Conservation (phyloP, 2,888 invertebrate species). For the Epinotia brunnichana region DNA sequence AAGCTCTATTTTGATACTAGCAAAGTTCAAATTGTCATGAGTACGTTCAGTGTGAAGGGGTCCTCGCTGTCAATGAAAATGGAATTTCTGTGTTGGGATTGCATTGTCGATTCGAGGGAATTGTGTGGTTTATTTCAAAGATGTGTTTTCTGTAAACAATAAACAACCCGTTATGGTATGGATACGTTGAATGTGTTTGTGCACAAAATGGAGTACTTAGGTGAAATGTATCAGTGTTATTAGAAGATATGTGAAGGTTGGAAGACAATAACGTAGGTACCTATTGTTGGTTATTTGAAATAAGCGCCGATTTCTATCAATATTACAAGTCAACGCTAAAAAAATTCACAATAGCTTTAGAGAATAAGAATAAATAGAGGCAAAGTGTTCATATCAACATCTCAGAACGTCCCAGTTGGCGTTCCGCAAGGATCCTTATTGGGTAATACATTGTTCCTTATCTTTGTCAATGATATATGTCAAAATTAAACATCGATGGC, state of each 20-base stretch:
- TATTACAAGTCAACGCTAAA: not conserved
- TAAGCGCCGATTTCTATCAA: not conserved
- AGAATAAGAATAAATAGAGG: too few species aligned
- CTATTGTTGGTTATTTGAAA: not conserved
- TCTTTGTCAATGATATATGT: too few species aligned
- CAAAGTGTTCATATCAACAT: too few species aligned
- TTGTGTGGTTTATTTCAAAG: slow-evolving; percentile 43
- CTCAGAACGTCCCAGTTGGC: too few species aligned
- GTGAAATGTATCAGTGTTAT: slow-evolving; percentile 19
- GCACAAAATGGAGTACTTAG: slow-evolving; percentile 19
- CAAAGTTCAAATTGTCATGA: slow-evolving; percentile 7
- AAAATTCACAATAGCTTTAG: too few species aligned
- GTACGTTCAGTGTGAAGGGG: slow-evolving; percentile 16
- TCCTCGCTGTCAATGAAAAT: slow-evolving; percentile 41
- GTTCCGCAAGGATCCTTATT: too few species aligned
- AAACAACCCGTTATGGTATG: slow-evolving; percentile 32
- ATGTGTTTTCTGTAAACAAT: slow-evolving; percentile 42
- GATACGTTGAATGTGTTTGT: slow-evolving; percentile 14
- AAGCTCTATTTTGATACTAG: slow-evolving; percentile 28
- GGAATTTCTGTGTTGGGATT: slow-evolving; percentile 43
- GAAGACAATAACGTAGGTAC: not conserved
- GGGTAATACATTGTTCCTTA: too few species aligned
- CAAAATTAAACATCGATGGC: too few species aligned
- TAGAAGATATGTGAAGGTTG: slow-evolving; percentile 8
- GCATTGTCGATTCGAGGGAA: slow-evolving; percentile 42